Percentiles rank a stretch among this genome's conserved stretches.
These are phyloP conservation scores for Anhinga anhinga DNA, from an alignment of 2,113 vertebrate genomes.

Conservation along the genomic window DNA sequence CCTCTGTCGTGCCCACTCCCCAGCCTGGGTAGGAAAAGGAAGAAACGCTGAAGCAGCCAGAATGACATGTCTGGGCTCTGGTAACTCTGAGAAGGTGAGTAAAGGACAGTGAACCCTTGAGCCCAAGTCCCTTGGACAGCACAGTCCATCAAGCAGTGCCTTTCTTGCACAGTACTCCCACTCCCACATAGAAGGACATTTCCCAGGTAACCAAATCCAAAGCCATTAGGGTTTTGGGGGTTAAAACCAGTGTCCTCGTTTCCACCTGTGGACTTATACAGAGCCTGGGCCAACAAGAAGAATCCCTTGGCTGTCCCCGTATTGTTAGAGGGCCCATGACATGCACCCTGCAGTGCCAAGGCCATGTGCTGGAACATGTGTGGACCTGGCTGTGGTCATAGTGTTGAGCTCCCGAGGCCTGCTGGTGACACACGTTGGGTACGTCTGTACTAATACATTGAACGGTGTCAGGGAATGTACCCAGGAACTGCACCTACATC, in stretches of 20 bases:
- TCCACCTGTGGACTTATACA: neutral
- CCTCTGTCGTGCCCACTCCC: neutral
- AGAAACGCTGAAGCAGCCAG: neutral
- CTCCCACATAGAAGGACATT: neutral
- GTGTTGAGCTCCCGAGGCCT: accelerated
- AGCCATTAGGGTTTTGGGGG: neutral
- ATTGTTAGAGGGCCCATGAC: too few species aligned
- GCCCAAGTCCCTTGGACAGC: neutral
- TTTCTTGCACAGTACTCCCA: neutral
- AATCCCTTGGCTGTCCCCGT: neutral
- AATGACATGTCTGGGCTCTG: neutral
- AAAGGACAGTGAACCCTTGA: neutral
- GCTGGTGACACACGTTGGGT: neutral
- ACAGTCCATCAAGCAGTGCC: neutral
- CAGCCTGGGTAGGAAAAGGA: neutral
- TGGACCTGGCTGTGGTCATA: neutral
- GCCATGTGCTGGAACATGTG: accelerated
- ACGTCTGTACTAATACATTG: neutral
- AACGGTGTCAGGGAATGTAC: neutral
- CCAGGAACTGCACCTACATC: neutral
- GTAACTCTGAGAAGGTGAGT: accelerated
- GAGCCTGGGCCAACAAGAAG: neutral
- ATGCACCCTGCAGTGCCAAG: neutral
- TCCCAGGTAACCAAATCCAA: neutral
- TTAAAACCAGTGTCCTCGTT: neutral